Evolutionary conservation across 2,113 vertebrate species (phyloP).

Genomic region (Tragelaphus imberbis): DNA sequence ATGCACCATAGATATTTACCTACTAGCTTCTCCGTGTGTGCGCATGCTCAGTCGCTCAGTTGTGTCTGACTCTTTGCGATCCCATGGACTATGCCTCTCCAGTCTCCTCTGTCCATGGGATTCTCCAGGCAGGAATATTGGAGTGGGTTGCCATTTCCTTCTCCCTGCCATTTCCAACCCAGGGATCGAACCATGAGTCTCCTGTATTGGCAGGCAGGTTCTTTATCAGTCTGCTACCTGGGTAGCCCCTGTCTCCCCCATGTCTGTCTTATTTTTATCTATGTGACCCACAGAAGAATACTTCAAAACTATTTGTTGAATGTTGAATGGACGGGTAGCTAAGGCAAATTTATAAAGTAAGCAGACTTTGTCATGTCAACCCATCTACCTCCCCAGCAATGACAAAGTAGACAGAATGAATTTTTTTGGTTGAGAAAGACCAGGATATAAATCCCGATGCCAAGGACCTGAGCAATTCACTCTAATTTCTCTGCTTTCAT

Average conservation of each 20-base stretch:
- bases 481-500: not conserved
- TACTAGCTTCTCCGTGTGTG: fast-evolving
- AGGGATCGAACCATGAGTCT: not conserved
- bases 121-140: not conserved
- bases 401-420: not conserved
- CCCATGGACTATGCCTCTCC: not conserved
- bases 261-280: not conserved
- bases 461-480: not conserved
- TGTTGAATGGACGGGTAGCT: not conserved
- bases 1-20: not conserved
- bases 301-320: not conserved
- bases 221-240: not conserved
- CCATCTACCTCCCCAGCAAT: not conserved
- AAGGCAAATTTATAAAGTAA: not conserved
- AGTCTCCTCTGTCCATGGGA: not conserved
- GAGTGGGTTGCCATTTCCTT: not conserved
- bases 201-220: not conserved
- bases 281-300: not conserved
- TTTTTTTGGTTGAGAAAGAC: not conserved
- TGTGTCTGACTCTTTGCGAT: not conserved
- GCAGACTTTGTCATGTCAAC: not conserved
- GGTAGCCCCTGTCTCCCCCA: not conserved
- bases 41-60: not conserved
- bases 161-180: not conserved
- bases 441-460: not conserved